Evolutionary conservation across 2,113 vertebrate species (phyloP), one percentile per base, ranked within the genome.

Genomic region (Ciconia stormi): DNA sequence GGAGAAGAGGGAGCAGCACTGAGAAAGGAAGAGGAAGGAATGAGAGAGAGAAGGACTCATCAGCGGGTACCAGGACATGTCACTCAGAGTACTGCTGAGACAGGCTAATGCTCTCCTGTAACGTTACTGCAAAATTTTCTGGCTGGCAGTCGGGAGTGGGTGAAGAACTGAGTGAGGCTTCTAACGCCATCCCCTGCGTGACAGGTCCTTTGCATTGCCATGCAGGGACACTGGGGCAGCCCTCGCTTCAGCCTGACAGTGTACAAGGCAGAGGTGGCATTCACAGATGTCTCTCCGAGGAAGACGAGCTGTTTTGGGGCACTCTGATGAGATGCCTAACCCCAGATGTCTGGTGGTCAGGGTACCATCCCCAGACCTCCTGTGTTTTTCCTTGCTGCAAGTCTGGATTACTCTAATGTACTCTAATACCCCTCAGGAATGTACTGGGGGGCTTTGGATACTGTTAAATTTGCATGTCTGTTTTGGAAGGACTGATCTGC

Each of bases 111-210:
- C 11, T 40, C 16, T 88, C 36, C 72, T 50, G 22, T 29, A 53
- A 78, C 0, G 2, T 3, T 55, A 16, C 47, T 63, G 42, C 42
- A 70, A 36, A 59, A 13, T 42, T 76, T 50, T 0, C 66, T 25
- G 71, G 34, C 40, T 85, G 61, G 81, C 55, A 56, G 71, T 34
- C 0, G 2, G 58, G 70, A 93, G 40, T 3, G 2, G 18, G 58
- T 30, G 2, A 56, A 74, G 38, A 66, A 36, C 40, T 40, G 38
- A 82, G 46, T 0, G 50, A 52, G 38, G 55, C n/a, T 88, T 58
- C 71, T n/a, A 69, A 4, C 0, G 2, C 25, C 59, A 66, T 5
- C 10, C 49, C 15, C 46, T n/a, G 26, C 0, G 0, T 4, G 53
- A 71, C 0, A 0, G 42, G 13, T 14, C 44, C 83, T 69, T 20